phyloP scores from a whole-genome alignment of 2,113 vertebrate genomes.

The Ellobius talpinus region DNA sequence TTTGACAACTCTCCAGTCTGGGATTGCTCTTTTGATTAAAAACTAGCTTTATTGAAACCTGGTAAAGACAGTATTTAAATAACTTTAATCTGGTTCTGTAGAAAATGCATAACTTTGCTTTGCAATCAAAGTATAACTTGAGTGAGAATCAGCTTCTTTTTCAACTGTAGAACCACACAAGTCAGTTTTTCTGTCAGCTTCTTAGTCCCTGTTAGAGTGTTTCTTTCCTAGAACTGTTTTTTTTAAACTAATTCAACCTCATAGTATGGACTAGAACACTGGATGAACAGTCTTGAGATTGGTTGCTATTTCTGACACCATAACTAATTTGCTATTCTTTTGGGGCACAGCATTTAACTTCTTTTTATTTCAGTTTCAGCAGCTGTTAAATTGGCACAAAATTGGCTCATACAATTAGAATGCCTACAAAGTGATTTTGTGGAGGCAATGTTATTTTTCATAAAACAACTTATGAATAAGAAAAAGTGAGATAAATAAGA shows the following conservation, averaged over 20 bases:
- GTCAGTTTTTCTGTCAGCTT: not conserved
- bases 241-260: constrained; percentile 36
- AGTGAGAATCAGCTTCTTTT: constrained; percentile 1
- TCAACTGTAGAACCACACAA: not conserved
- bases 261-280: not conserved
- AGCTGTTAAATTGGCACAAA: constrained; percentile 58
- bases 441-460: not conserved
- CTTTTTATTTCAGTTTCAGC: constrained; percentile 60
- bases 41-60: not conserved
- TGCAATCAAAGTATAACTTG: constrained; percentile 8
- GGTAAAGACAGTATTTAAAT: not conserved
- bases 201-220: not conserved
- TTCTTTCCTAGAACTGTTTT: constrained; percentile 1
- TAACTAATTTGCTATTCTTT: constrained; percentile 58
- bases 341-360: constrained; percentile 36
- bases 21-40: not conserved
- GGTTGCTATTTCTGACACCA: constrained; percentile 54
- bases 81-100: not conserved
- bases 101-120: not conserved
- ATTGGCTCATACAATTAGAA: constrained; percentile 11
- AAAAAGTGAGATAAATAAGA: not conserved
- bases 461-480: not conserved
- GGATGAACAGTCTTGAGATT: constrained; percentile 5
- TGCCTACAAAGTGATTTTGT: constrained; percentile 10
- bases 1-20: not conserved